A percentile compares a stretch with the other conserved stretches of the same genome.
phyloP scores from a whole-genome alignment of 2,797 vertebrate species.

The Heliangelus exortis region DNA sequence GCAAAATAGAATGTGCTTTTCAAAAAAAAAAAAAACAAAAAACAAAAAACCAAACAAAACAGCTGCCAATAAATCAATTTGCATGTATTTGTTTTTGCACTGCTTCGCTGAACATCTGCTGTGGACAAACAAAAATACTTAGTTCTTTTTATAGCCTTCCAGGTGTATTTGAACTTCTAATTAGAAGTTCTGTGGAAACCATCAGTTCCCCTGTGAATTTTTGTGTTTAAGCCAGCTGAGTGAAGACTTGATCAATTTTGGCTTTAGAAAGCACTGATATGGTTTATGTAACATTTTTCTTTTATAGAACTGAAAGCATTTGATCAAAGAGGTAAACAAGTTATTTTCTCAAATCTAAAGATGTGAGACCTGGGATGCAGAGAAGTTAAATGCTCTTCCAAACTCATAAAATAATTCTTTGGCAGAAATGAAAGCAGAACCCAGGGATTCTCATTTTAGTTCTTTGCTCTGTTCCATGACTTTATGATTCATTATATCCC shows the following conservation, averaged over 20 bases:
- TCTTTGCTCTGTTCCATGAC: not conserved
- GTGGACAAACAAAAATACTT: not conserved
- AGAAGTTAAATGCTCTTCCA: not conserved
- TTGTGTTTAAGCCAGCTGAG: not conserved
- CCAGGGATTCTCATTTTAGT: not conserved
- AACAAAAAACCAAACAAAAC: no score
- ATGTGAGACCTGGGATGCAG: not conserved
- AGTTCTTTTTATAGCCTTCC: not conserved
- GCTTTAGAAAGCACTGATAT: not conserved
- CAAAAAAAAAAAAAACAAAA: not conserved
- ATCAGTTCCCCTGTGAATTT: not conserved
- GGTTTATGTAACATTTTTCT: not conserved
- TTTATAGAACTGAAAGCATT: not conserved
- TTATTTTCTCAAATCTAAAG: not conserved
- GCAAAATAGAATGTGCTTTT: not conserved
- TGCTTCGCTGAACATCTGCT: not conserved
- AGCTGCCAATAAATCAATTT: not conserved
- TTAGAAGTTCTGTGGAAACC: not conserved
- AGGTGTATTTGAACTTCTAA: not conserved
- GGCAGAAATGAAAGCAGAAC: not conserved
- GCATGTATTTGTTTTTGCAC: not conserved
- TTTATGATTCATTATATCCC: not conserved
- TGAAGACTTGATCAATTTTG: not conserved
- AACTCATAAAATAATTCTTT: not conserved
- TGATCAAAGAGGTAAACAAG: not conserved